phyloP scores from a whole-genome alignment of 92 coral and sea anemone genomes.

The Parazoanthus swiftii region DNA sequence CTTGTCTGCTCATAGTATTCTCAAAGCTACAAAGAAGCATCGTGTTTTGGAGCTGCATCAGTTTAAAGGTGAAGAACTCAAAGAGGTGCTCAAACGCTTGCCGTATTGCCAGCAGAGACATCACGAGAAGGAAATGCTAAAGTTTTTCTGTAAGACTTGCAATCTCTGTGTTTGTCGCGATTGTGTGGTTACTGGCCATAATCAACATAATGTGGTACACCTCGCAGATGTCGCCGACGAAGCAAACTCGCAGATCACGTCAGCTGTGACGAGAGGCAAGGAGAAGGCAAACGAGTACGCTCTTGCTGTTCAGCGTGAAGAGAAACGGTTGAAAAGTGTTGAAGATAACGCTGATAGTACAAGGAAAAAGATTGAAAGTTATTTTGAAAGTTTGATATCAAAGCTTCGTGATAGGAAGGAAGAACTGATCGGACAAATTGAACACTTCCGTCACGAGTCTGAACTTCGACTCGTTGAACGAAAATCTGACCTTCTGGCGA shows the following conservation, averaged over 20 bases:
- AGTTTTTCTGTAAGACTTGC: slow-evolving; percentile 48
- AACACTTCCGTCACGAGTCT: background rate
- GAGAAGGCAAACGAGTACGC: slow-evolving; percentile 1
- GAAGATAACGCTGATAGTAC: background rate
- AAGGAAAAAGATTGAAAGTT: background rate
- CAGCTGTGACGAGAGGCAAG: slow-evolving; percentile 19
- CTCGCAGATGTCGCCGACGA: slow-evolving; percentile 36
- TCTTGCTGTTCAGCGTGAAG: background rate
- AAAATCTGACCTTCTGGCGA: slow-evolving; percentile 6
- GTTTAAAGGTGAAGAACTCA: slow-evolving; percentile 27
- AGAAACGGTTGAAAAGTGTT: background rate
- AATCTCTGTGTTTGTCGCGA: slow-evolving; percentile 43
- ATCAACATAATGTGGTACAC: slow-evolving; percentile 41
- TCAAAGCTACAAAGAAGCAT: slow-evolving; percentile 17
- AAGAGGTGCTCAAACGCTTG: slow-evolving; percentile 39
- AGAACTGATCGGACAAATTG: slow-evolving; percentile 22
- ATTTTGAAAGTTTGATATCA: slow-evolving; percentile 16
- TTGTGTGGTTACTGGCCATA: slow-evolving; percentile 39
- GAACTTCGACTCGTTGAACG: background rate
- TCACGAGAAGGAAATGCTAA: slow-evolving; percentile 45
- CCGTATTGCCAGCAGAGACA: slow-evolving; percentile 42
- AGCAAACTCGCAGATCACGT: background rate
- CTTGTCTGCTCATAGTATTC: slow-evolving; percentile 37
- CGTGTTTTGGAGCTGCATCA: slow-evolving; percentile 43
- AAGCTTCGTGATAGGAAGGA: background rate